Evolutionary conservation across 2,113 vertebrate species (phyloP).

Genomic region (Muscicapa adusta): DNA sequence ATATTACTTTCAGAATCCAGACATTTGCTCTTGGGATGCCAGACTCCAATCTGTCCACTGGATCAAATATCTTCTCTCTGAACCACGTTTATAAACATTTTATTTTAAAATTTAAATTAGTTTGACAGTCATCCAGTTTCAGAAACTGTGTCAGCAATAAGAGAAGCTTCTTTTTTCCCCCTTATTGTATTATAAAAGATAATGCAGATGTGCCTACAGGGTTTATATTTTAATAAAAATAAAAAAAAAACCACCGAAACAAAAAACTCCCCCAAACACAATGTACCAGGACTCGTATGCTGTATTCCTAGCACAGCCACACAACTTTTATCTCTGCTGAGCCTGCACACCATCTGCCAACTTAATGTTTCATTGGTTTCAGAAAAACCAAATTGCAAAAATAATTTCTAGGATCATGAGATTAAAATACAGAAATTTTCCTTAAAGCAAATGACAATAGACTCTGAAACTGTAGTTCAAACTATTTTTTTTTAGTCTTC

Average conservation of each 20-base stretch:
- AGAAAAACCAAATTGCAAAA: conserved; percentile 18
- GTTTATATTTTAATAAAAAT: not conserved
- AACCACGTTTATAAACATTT: not conserved
- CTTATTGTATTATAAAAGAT: not conserved
- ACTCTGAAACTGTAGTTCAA: not conserved
- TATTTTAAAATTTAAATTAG: not conserved
- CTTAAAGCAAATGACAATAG: conserved; percentile 15
- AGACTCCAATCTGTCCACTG: not conserved
- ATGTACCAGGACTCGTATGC: not conserved
- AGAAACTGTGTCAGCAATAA: not conserved
- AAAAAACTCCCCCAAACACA: not conserved
- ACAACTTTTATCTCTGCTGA: conserved; percentile 38
- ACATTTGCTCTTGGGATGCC: not conserved
- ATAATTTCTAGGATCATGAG: conserved; percentile 32
- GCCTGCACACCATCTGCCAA: conserved; percentile 51
- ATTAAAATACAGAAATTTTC: conserved; percentile 7
- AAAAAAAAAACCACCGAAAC: not conserved
- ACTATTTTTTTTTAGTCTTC: not conserved
- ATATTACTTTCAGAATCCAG: not conserved
- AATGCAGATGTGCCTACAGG: not conserved
- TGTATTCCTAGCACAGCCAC: conserved; percentile 31
- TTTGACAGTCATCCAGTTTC: not conserved
- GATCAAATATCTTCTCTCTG: not conserved
- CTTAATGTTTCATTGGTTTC: conserved; percentile 47
- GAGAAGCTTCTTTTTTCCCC: not conserved